A percentile compares a stretch with the other conserved stretches of the same genome.
phyloP scores from a whole-genome alignment of 2,113 vertebrate genomes.

The Anoura caudifer region DNA sequence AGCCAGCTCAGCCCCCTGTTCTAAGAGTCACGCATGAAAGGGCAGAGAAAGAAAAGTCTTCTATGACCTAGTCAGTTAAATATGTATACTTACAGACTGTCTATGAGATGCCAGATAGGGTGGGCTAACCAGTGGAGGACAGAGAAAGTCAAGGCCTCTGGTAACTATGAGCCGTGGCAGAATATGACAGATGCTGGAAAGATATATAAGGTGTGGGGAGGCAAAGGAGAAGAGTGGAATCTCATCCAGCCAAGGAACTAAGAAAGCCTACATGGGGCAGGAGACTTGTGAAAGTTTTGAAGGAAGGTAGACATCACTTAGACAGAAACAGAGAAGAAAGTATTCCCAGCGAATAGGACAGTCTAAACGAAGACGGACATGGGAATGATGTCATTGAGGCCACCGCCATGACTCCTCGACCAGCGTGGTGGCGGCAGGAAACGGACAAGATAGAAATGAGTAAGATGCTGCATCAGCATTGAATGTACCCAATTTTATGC shows the following conservation, averaged over 20 bases:
- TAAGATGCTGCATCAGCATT: background rate
- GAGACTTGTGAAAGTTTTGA: background rate
- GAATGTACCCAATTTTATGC: background rate
- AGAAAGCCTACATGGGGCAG: background rate
- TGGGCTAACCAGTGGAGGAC: background rate
- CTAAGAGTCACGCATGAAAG: background rate
- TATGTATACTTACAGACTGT: background rate
- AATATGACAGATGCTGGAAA: background rate
- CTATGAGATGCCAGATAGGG: background rate
- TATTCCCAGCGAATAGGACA: background rate
- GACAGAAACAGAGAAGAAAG: background rate
- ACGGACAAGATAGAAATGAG: background rate
- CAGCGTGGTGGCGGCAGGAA: background rate
- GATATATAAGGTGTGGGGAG: background rate
- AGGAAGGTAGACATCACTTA: background rate
- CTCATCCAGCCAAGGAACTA: background rate
- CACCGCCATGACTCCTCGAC: background rate
- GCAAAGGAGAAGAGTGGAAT: background rate
- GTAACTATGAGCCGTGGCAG: background rate
- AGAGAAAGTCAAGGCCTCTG: background rate
- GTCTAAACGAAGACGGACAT: background rate
- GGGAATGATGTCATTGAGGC: background rate
- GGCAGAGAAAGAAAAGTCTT: background rate
- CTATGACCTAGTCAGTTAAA: background rate
- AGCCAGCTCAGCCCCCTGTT: background rate